phyloP scores from a whole-genome alignment of 2,797 vertebrate genomes.

The Odontamblyopus lacepedii region DNA sequence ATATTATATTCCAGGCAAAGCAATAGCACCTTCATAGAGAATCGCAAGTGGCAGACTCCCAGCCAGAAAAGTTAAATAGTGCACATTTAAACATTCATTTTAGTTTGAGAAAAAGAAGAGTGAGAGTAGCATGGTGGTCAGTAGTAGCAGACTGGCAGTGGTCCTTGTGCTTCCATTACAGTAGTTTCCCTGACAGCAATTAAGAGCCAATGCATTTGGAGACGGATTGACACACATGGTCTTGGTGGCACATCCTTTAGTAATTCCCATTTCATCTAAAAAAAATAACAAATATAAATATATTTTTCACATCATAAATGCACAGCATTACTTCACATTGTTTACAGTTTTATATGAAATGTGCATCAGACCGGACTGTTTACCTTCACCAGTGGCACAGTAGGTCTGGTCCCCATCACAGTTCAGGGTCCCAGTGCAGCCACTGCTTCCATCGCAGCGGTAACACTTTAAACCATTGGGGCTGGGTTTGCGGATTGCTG shows the following conservation, averaged over 20 bases:
- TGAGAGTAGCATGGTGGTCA: constrained; percentile 35
- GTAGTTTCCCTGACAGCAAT: constrained; percentile 51
- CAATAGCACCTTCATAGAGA: no score
- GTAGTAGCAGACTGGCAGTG: constrained; percentile 32
- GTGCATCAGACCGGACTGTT: neutral
- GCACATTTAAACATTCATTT: neutral
- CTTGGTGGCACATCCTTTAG: constrained; percentile 58
- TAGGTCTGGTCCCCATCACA: constrained; percentile 49
- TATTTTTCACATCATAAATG: neutral
- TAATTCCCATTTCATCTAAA: neutral
- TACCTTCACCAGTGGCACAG: constrained; percentile 53
- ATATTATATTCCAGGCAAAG: no score
- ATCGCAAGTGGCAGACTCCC: no score
- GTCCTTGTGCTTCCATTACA: constrained; percentile 51
- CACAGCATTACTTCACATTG: no score
- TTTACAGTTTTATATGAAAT: constrained; percentile 9
- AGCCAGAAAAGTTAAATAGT: no score
- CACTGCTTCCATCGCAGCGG: constrained; percentile 12
- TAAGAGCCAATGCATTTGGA: neutral
- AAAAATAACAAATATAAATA: neutral
- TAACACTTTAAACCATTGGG: constrained; percentile 61
- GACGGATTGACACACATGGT: neutral
- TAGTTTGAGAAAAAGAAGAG: constrained; percentile 15
- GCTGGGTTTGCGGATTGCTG: neutral
- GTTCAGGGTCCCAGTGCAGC: constrained; percentile 16